Conservation (phyloP, 2,113 vertebrate genomes). For the Lucifuga dentata region DNA sequence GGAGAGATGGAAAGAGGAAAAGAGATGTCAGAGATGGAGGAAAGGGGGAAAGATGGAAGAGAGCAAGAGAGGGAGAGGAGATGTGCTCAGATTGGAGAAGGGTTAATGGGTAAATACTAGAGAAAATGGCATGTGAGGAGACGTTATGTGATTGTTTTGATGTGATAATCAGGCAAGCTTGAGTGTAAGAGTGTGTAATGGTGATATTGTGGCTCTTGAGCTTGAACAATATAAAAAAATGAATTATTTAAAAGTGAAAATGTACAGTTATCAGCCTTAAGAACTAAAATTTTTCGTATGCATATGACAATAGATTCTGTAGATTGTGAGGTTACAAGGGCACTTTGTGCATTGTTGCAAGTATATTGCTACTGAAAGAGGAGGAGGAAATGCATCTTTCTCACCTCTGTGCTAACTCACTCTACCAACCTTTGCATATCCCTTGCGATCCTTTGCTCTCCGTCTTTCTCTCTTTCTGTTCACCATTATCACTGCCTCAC, state of each 20-base stretch:
- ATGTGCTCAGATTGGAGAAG: constrained; percentile 33
- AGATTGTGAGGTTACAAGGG: not conserved
- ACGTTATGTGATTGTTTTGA: constrained; percentile 31
- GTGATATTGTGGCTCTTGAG: constrained; percentile 5
- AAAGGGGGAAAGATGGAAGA: constrained; percentile 9
- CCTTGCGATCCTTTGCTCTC: constrained; percentile 13
- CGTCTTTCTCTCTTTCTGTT: constrained; percentile 30
- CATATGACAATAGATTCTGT: no score
- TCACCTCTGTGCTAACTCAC: constrained; percentile 33
- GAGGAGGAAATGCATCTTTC: constrained; percentile 38
- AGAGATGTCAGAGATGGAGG: constrained; percentile 56
- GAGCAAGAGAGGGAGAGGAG: constrained; percentile 24
- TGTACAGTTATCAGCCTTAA: no score
- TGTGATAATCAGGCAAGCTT: constrained; percentile 24
- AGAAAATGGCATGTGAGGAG: constrained; percentile 29
- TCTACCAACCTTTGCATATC: constrained; percentile 15
- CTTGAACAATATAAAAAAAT: no score
- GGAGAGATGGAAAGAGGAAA: constrained; percentile 64
- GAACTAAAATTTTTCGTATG: no score
- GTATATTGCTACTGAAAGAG: not conserved
- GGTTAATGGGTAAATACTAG: constrained; percentile 39
- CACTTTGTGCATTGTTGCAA: constrained; percentile 5
- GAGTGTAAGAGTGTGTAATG: constrained; percentile 23
- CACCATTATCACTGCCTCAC: constrained; percentile 58
- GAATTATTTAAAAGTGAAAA: no score